Percentiles rank a stretch among this genome's conserved stretches.
Conservation (phyloP, 2,113 vertebrate genomes). For the Solenodon paradoxus region DNA sequence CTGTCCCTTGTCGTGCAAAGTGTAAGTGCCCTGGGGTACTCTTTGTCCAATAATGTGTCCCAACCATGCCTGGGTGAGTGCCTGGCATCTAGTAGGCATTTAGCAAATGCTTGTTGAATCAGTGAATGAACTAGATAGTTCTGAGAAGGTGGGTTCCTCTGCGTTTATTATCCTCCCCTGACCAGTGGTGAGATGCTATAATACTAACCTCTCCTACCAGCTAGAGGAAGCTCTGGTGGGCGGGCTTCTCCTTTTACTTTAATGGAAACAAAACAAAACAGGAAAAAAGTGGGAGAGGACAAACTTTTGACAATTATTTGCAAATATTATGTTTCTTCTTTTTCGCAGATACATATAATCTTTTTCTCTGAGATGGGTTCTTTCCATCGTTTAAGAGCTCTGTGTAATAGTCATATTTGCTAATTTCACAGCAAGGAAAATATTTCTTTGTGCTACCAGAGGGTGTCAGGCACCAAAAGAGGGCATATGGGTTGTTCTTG, state of each 20-base stretch:
- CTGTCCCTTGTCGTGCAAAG: neutral
- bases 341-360: neutral
- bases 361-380: neutral
- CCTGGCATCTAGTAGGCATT: neutral
- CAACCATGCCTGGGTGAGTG: neutral
- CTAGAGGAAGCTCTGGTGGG: neutral
- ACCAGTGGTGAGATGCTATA: neutral
- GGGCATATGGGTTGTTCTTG: neutral
- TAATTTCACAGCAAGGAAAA: neutral
- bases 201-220: neutral
- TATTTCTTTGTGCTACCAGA: neutral
- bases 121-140: neutral
- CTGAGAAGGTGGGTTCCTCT: neutral
- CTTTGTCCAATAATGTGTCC: neutral
- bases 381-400: neutral
- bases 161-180: neutral
- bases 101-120: neutral
- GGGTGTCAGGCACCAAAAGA: neutral
- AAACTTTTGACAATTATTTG: neutral
- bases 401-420: neutral
- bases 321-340: neutral
- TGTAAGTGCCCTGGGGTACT: accelerated
- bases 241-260: neutral
- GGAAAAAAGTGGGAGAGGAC: neutral
- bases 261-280: neutral